Conservation (phyloP, 2,888 invertebrate species). For the Chrysolina oricalcia region DNA sequence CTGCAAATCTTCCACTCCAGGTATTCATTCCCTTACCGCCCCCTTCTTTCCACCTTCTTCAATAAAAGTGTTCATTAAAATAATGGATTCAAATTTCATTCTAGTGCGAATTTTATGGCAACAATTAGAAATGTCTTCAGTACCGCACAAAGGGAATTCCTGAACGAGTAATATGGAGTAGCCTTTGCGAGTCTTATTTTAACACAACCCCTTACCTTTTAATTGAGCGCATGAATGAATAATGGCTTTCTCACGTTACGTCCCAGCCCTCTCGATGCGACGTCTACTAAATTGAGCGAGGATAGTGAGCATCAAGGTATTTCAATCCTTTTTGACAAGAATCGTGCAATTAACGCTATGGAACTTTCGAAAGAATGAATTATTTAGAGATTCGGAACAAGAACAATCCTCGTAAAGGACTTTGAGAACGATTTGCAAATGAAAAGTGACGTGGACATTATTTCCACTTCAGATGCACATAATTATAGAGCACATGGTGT, state of each 20-base stretch:
- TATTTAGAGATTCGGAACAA: conserved; percentile 5
- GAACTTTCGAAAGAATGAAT: conserved; percentile 9
- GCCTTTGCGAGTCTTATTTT: conserved; percentile 61
- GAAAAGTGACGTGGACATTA: no score
- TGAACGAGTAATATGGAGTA: conserved; percentile 58
- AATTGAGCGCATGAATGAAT: conserved; percentile 68
- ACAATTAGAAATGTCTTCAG: conserved; percentile 55
- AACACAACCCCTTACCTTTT: conserved; percentile 66
- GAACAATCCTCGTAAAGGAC: background rate
- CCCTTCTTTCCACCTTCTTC: background rate
- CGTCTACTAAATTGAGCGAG: conserved; percentile 16
- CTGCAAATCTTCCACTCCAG: background rate
- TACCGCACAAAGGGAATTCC: conserved; percentile 61
- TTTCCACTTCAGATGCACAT: background rate
- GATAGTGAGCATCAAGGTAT: conserved; percentile 25
- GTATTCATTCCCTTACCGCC: background rate
- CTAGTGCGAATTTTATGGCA: conserved; percentile 21
- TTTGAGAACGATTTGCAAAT: background rate
- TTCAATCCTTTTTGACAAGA: conserved; percentile 23
- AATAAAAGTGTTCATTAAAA: conserved; percentile 2
- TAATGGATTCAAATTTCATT: conserved; percentile 25
- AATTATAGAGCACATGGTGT: background rate
- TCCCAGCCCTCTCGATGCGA: conserved; percentile 48
- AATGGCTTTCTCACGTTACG: conserved; percentile 65
- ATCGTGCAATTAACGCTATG: conserved; percentile 12